Percentiles rank a stretch among this genome's conserved stretches.
Evolutionary conservation across 2,888 invertebrate species (phyloP).

Genomic region (Artemia sinica): DNA sequence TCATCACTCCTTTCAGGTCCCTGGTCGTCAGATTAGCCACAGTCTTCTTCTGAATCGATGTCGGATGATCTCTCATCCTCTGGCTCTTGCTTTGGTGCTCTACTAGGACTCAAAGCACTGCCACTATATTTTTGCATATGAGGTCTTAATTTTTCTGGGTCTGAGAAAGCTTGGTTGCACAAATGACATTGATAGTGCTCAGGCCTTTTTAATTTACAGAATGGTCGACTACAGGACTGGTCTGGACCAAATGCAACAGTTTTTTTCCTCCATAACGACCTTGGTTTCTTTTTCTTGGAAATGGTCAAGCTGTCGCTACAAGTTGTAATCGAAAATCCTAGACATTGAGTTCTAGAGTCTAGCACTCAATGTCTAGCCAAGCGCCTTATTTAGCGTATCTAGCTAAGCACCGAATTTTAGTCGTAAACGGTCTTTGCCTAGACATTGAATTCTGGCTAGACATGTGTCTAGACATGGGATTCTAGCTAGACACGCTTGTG

Average conservation of each 20-base stretch:
- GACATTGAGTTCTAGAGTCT: no score
- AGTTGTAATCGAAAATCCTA: no score
- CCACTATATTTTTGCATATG: constrained; percentile 53
- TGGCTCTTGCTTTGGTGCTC: constrained; percentile 5
- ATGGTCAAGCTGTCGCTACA: background rate
- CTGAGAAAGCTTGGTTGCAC: constrained; percentile 63
- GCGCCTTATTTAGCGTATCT: no score
- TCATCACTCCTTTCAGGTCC: no score
- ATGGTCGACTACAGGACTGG: constrained; percentile 51
- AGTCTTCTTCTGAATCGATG: no score
- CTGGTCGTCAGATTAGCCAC: no score
- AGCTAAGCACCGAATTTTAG: no score
- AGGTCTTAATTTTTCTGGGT: constrained; percentile 45
- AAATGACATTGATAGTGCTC: constrained; percentile 61
- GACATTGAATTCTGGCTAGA: no score
- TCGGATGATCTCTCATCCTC: background rate
- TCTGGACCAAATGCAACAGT: constrained; percentile 43
- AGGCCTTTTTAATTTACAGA: constrained; percentile 59
- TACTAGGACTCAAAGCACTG: constrained; percentile 36
- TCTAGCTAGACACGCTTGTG: no score
- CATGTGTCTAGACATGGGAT: no score
- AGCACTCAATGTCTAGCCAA: no score
- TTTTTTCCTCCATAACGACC: constrained; percentile 23
- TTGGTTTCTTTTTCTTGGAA: background rate
- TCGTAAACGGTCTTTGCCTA: no score